phyloP scores from a whole-genome alignment of 2,113 vertebrate genomes.

The Emberiza fucata region DNA sequence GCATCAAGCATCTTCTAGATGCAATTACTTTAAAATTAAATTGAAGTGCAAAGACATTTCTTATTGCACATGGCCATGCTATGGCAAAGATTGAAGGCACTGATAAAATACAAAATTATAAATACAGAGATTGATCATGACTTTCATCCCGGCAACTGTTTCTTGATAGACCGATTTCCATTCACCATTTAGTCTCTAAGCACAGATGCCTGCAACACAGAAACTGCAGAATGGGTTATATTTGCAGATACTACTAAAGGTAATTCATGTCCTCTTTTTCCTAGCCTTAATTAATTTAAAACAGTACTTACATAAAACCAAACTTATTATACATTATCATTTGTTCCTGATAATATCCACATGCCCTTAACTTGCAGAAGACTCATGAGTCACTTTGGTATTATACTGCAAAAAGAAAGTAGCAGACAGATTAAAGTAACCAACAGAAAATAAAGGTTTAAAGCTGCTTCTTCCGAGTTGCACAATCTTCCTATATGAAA shows the following conservation, averaged over 20 bases:
- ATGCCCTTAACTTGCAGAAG: background rate
- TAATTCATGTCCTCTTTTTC: background rate
- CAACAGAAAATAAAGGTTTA: background rate
- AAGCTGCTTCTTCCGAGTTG: background rate
- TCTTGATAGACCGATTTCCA: background rate
- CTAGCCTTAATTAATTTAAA: background rate
- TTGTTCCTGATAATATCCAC: background rate
- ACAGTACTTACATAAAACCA: background rate
- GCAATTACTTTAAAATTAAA: constrained; percentile 23
- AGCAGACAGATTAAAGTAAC: background rate
- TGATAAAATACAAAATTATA: background rate
- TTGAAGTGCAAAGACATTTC: background rate
- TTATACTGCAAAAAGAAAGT: background rate
- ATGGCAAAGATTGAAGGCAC: background rate
- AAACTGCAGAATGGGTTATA: background rate
- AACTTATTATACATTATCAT: background rate
- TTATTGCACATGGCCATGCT: background rate
- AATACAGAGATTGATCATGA: background rate
- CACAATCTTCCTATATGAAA: background rate
- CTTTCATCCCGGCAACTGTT: background rate
- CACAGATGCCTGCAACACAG: background rate
- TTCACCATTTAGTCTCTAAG: background rate
- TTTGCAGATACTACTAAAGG: background rate
- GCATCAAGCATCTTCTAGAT: background rate
- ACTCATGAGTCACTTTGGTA: background rate